A percentile compares a stretch with the other conserved stretches of the same genome.
Conservation (phyloP, 2,888 invertebrate species). For the Parascotia fuliginaria region DNA sequence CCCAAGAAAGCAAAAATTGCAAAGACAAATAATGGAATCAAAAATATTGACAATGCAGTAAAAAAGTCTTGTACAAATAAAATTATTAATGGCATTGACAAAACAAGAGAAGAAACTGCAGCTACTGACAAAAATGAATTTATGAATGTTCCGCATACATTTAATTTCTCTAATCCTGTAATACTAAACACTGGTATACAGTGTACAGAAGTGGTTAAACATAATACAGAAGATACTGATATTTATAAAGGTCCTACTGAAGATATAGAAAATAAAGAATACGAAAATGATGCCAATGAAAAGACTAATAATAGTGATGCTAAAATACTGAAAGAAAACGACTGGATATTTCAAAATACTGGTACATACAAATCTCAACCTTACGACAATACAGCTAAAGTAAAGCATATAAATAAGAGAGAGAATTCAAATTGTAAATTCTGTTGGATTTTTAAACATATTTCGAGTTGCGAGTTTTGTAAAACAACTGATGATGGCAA, state of each 20-base stretch:
- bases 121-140: background rate
- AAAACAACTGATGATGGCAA: constrained; percentile 10
- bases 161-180: background rate
- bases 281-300: background rate
- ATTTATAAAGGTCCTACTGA: background rate
- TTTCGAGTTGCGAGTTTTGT: constrained; percentile 54
- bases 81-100: background rate
- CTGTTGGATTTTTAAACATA: constrained; percentile 58
- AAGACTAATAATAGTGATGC: background rate
- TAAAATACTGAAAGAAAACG: background rate
- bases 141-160: background rate
- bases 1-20: background rate
- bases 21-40: background rate
- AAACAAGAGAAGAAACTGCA: background rate
- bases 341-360: constrained; percentile 47
- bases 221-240: background rate
- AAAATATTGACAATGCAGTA: background rate
- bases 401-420: background rate
- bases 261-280: background rate
- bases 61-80: background rate
- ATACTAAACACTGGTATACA: background rate
- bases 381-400: background rate
- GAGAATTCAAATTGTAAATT: constrained; percentile 39
- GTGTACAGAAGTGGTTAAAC: background rate
- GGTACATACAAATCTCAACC: background rate